phyloP scores from a whole-genome alignment of 2,113 vertebrate species.

The Synodontis membranacea region DNA sequence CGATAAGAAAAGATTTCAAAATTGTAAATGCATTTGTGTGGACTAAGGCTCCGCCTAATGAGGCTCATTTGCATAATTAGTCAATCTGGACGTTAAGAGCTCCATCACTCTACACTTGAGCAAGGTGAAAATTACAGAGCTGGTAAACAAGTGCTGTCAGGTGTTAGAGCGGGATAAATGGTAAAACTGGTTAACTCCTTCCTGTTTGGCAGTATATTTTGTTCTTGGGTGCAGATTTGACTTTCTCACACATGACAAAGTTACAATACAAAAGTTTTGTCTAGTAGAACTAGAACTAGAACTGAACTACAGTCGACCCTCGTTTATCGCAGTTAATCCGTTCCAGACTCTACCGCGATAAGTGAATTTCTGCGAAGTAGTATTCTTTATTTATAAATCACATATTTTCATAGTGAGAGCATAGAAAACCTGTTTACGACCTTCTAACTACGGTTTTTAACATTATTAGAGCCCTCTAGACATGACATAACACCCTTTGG shows the following conservation, averaged over 20 bases:
- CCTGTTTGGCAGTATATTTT: not conserved
- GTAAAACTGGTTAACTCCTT: not conserved
- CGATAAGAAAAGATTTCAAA: not conserved
- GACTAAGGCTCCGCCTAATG: not conserved
- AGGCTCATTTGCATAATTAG: slow-evolving; percentile 17
- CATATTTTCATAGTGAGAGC: too few relatives aligned
- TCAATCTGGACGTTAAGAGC: slow-evolving; percentile 1
- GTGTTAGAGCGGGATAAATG: not conserved
- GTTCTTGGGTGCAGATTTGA: not conserved
- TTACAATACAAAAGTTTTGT: not conserved
- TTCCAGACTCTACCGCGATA: too few relatives aligned
- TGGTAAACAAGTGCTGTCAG: not conserved
- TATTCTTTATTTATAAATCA: too few relatives aligned
- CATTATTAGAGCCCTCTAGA: too few relatives aligned
- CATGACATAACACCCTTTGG: too few relatives aligned
- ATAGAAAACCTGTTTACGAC: too few relatives aligned
- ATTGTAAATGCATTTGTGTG: not conserved
- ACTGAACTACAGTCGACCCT: too few relatives aligned
- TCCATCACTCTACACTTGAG: not conserved
- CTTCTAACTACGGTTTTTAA: too few relatives aligned
- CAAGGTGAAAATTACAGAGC: slow-evolving; percentile 2
- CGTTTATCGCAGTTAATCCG: too few relatives aligned
- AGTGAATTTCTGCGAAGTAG: too few relatives aligned
- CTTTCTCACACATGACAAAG: not conserved
- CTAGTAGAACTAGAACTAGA: not conserved